Conservation (phyloP, 2,888 invertebrate genomes). For the Hydroisotoma schaefferi region DNA sequence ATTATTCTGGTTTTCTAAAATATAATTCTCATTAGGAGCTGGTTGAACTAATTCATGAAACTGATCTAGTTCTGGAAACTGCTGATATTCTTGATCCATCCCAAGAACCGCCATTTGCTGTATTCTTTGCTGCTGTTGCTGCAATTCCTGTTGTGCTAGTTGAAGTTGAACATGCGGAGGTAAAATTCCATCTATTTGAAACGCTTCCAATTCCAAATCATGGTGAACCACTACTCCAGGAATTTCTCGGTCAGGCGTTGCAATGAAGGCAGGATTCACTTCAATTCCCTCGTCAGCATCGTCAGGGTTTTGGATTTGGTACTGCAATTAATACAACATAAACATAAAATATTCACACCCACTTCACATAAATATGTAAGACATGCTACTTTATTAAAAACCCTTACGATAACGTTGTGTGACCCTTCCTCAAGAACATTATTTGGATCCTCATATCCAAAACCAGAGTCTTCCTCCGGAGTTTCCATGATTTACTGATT, state of each 20-base stretch:
- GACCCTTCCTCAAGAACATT: conserved; percentile 38
- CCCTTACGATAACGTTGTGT: conserved; percentile 28
- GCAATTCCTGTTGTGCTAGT: conserved; percentile 32
- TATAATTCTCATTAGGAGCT: conserved; percentile 11
- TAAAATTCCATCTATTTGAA: conserved; percentile 12
- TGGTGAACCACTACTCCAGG: conserved; percentile 1
- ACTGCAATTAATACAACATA: neutral
- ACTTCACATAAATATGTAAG: neutral
- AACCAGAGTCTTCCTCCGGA: conserved; percentile 41
- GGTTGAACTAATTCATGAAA: neutral
- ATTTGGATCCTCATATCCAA: conserved; percentile 42
- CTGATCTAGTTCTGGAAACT: conserved; percentile 4
- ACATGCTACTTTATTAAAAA: too few species aligned
- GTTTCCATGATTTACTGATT: conserved; percentile 31
- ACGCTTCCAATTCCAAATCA: neutral
- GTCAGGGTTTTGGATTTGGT: conserved; percentile 23
- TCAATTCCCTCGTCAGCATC: conserved; percentile 45
- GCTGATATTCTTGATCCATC: conserved; percentile 12
- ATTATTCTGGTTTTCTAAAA: conserved; percentile 20
- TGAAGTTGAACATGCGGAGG: conserved; percentile 37
- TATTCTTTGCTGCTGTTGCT: conserved; percentile 19
- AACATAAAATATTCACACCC: too few species aligned
- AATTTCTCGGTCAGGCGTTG: conserved; percentile 12
- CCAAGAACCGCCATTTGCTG: conserved; percentile 24
- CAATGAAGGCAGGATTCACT: conserved; percentile 19